A percentile compares a stretch with the other conserved stretches of the same genome.
These are phyloP conservation scores for Vultur gryphus DNA, from an alignment of 2,797 vertebrate genomes.

Conservation along the genomic window DNA sequence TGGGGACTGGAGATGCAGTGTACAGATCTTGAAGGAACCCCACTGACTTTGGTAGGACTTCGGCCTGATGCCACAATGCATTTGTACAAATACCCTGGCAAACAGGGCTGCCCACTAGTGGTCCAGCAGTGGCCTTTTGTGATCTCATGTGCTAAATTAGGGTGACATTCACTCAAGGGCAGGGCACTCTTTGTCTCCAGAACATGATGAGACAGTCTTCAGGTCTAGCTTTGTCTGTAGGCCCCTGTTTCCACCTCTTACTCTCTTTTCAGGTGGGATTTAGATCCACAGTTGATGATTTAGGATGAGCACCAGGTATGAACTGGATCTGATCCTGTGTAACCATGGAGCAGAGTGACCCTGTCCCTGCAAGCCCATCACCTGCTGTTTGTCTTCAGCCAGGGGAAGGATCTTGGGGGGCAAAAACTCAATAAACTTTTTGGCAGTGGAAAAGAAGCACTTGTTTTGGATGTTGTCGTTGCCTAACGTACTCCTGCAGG, in stretches of 20 bases:
- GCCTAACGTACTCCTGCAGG: background rate
- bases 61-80: background rate
- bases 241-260: background rate
- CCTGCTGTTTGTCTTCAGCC: background rate
- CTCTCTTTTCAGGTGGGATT: background rate
- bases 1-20: rapidly evolving
- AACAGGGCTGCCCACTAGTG: background rate
- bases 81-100: background rate
- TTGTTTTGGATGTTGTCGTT: background rate
- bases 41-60: background rate
- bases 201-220: background rate
- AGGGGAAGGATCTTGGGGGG: background rate
- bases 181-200: background rate
- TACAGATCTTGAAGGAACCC: background rate
- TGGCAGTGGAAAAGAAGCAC: background rate
- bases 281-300: background rate
- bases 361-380: background rate
- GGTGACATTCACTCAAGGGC: background rate
- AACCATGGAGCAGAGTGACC: background rate
- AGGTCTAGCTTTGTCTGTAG: background rate
- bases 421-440: background rate
- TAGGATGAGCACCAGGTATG: background rate
- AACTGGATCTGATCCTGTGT: background rate
- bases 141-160: background rate
- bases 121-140: background rate